Percentiles rank a stretch among this genome's conserved stretches.
These are phyloP conservation scores for Bryconaethiops microstoma DNA, from an alignment of 2,797 vertebrate genomes.

Conservation along the genomic window DNA sequence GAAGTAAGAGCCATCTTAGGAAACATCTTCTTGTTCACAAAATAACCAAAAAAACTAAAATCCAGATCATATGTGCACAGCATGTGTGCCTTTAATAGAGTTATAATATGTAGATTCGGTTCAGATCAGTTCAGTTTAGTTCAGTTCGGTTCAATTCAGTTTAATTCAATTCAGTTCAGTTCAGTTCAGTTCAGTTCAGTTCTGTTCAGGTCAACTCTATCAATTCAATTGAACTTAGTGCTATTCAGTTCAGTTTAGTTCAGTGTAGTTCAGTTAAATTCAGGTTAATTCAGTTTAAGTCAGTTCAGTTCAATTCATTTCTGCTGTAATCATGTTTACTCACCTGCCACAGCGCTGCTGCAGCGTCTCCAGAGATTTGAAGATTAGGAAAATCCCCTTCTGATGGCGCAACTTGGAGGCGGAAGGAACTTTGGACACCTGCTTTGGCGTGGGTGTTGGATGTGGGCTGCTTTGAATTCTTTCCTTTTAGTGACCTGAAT, in stretches of 20 bases:
- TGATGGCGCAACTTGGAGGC: neutral
- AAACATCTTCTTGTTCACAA: conserved; percentile 24
- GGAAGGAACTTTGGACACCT: neutral
- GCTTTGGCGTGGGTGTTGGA: neutral
- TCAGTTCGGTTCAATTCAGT: neutral
- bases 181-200: no score
- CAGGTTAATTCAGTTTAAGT: no score
- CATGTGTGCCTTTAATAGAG: neutral
- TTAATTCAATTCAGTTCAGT: neutral
- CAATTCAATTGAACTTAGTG: neutral
- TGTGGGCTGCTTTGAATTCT: neutral
- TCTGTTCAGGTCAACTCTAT: no score
- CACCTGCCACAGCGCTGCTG: no score
- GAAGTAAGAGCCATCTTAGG: conserved; percentile 57
- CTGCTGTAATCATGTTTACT: neutral
- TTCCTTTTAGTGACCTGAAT: neutral
- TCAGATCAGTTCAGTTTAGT: neutral
- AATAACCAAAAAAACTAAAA: conserved; percentile 1
- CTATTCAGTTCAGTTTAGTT: neutral
- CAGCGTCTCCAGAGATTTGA: neutral
- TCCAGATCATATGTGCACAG: neutral
- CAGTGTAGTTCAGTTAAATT: neutral
- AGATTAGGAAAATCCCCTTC: neutral
- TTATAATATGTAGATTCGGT: neutral
- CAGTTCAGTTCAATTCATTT: no score